phyloP scores from a whole-genome alignment of 2,113 vertebrate species.

The Corapipo altera region DNA sequence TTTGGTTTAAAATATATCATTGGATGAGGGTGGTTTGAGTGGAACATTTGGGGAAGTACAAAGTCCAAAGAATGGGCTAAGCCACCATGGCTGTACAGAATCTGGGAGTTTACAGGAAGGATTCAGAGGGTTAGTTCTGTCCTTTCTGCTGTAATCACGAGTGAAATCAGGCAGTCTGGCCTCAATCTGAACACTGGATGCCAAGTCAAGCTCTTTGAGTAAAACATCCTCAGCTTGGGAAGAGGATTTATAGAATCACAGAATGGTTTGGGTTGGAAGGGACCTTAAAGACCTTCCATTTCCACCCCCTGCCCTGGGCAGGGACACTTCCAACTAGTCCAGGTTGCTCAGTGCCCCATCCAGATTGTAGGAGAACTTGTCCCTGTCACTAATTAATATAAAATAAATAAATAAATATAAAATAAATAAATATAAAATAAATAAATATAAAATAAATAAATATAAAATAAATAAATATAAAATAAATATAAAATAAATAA shows the following conservation, averaged over 20 bases:
- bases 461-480: background rate
- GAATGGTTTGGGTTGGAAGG: background rate
- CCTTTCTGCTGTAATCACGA: background rate
- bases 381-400: fast-evolving
- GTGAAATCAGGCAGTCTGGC: background rate
- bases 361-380: background rate
- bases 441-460: background rate
- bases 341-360: background rate
- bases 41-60: background rate
- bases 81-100: background rate
- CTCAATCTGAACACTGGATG: background rate
- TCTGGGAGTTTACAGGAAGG: background rate
- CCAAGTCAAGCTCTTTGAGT: background rate
- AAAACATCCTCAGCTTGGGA: background rate
- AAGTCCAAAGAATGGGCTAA: background rate
- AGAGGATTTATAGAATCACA: background rate
- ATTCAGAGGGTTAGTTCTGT: background rate
- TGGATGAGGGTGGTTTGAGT: background rate
- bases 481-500: background rate
- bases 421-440: background rate
- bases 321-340: background rate
- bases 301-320: background rate
- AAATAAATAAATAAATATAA: background rate
- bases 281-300: background rate
- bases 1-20: background rate